phyloP scores from a whole-genome alignment of 2,113 vertebrate genomes.

The Hemibates koningsi region DNA sequence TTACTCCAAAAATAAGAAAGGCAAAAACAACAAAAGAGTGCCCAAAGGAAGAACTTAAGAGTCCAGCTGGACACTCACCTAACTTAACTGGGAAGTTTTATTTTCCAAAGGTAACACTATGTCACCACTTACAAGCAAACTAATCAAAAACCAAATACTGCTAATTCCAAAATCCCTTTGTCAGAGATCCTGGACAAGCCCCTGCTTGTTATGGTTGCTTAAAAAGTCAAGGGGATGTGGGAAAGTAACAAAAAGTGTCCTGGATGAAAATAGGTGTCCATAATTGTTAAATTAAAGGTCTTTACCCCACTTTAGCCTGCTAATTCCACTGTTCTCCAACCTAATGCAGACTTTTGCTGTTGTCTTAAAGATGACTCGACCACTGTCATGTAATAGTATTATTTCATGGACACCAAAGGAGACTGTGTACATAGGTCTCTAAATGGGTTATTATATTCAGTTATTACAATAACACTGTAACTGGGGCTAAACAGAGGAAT shows the following conservation, averaged over 20 bases:
- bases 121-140: neutral
- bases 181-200: neutral
- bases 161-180: neutral
- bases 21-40: neutral
- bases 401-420: neutral
- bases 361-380: neutral
- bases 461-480: neutral
- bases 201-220: neutral
- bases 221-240: neutral
- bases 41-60: neutral
- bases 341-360: neutral
- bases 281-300: neutral
- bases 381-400: neutral
- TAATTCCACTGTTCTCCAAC: neutral
- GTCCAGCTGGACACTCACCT: neutral
- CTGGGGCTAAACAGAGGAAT: neutral
- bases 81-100: neutral
- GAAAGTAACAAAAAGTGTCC: neutral
- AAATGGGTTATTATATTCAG: neutral
- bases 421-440: neutral
- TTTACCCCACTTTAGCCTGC: neutral
- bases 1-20: neutral
- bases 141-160: neutral
- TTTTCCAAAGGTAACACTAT: neutral
- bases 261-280: neutral